Base-by-base conservation (phyloP, 1,140 invertebrate genomes). In the Apolygus lucorum region DNA sequence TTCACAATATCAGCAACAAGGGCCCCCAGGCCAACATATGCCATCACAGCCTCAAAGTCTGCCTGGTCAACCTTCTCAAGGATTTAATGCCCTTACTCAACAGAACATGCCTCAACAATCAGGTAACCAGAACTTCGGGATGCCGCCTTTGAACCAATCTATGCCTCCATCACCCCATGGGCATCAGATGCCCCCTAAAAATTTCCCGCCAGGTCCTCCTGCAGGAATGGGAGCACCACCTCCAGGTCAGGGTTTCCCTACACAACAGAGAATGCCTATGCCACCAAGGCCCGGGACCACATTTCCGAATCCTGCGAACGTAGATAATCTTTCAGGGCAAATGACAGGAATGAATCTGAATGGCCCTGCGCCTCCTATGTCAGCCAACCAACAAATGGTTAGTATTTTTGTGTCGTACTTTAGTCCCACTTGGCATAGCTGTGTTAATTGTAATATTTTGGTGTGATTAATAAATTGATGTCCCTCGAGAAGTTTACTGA, bases 361-460 rank as follows among this genome's bases (percentile, higher is more conserved):
- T 68, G 68, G 66, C n/a, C 63, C 22, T 67, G 67, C 68, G 52
- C 72, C 59, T 2, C 63, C 66, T 34, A 67, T 72, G 68, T 26
- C 68, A 63, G 74, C 68, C 22, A 73, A 74, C 69, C 70, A 72
- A 0, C 66, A 26, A 65, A 17, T 68, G 54, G 54, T 59, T 11
- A 59, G 22, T 59, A 14, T 4, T 59, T 14, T 59, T 59, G 22
- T 24, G 8, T 21, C 54, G 2, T 59, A 14, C 22, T 59, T 17
- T 59, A 11, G 11, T 59, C 22, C 2, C 54, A 11, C 8, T n/a
- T n/a, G n/a, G n/a, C n/a, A n/a, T 11, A 49, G 17, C 17, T 49
- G 17, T 49, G 17, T 49, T 11, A 49, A 49, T 49, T 49, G 17
- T 11, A 49, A 49, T 49, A 49, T 11, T 11, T 49, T 8, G 8